Percentiles rank a stretch among this genome's conserved stretches.
These are phyloP conservation scores for Passer montanus DNA, from an alignment of 2,113 vertebrate genomes.

Conservation along the genomic window DNA sequence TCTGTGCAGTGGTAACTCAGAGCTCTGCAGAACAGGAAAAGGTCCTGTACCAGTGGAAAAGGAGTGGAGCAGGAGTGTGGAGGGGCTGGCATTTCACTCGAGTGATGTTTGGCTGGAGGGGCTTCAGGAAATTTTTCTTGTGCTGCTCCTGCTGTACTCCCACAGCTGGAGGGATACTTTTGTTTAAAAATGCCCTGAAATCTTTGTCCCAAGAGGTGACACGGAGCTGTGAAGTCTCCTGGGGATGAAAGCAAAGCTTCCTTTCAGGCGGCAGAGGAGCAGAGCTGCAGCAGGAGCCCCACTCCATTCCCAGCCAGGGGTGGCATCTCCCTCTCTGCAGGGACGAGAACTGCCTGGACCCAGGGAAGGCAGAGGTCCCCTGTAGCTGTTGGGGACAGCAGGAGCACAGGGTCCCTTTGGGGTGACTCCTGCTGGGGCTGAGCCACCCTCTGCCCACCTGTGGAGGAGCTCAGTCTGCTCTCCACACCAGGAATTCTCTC, in stretches of 20 bases:
- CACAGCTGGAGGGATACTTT: background rate
- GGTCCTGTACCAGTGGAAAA: background rate
- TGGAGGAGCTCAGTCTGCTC: background rate
- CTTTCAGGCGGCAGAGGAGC: background rate
- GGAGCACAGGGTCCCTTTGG: background rate
- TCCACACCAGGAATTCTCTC: constrained; percentile 2
- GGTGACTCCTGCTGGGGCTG: background rate
- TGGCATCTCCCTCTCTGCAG: background rate
- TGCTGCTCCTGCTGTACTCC: background rate
- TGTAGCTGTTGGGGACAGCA: background rate
- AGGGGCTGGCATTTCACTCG: background rate
- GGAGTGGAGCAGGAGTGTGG: background rate
- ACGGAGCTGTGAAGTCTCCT: background rate
- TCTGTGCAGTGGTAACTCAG: background rate
- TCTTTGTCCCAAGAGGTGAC: background rate
- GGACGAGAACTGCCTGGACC: background rate
- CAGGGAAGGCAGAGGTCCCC: background rate
- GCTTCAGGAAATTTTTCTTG: background rate
- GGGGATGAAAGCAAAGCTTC: background rate
- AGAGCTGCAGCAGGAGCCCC: background rate
- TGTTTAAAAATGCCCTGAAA: background rate
- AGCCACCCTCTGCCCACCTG: background rate
- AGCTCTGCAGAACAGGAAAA: background rate
- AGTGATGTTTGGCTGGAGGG: background rate
- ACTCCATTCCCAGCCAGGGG: fast-evolving